Base-by-base conservation (phyloP, 2,888 invertebrate genomes). In the Morpho deidamia region DNA sequence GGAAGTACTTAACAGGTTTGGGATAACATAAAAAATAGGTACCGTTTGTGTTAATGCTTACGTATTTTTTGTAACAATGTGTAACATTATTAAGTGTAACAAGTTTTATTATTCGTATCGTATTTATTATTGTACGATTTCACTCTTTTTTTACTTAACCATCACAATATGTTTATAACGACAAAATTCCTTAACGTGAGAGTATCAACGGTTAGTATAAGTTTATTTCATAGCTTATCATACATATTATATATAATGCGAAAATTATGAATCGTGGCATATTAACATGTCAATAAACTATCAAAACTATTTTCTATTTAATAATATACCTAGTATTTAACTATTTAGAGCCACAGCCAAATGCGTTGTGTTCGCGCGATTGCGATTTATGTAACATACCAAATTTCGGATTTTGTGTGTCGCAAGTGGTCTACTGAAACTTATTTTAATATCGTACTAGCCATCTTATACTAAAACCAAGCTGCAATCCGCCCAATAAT, bases 361-460 rank as follows among this genome's bases (percentile, higher is more conserved):
- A 72, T 78, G 79, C 78, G 73, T 78, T 65, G 70, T 70, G 66
- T 70, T 65, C 67, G 71, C 73, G 64, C 71, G 68, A 66, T 70
- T 69, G 71, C 72, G 65, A 51, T 59, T 49, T 35, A 53, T 37
- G 46, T 38, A 34, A n/a, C 58, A 61, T 45, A 67, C 67, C 67
- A 65, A 63, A 71, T 62, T 71, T 64, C 73, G 63, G 61, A 64
- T 72, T 56, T 81, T 84, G 87, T 88, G 89, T 88, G 89, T 89
- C 87, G 89, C 89, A 88, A 83, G 87, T 89, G 89, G 79, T 82
- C 70, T 77, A 70, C 66, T 64, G 66, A 76, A 80, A 77, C 75
- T 79, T 76, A 74, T 59, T 76, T 71, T 71, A 81, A 81, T 83
- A 88, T 87, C 88, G 88, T 88, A 88, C 87, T 84, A 74, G 83